Conservation (phyloP, 2,888 invertebrate genomes). For the Mesoligia furuncula region DNA sequence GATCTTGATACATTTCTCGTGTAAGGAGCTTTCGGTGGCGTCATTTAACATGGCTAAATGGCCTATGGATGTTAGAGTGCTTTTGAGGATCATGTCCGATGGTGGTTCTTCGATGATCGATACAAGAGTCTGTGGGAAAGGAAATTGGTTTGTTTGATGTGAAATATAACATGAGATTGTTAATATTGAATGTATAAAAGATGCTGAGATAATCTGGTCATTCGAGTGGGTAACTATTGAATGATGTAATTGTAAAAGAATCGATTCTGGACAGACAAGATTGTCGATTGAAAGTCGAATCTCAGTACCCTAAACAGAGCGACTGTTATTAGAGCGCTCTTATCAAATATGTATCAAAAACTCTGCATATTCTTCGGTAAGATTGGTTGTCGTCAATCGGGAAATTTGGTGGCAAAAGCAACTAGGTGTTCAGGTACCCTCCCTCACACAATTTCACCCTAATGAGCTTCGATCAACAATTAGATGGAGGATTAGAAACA, state of each 20-base stretch:
- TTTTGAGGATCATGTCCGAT: constrained; percentile 91
- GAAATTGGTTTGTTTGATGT: background rate
- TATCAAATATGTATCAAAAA: background rate
- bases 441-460: background rate
- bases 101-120: constrained; percentile 92
- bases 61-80: constrained; percentile 92
- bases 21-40: constrained; percentile 83
- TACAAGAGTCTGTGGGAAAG: constrained; percentile 90
- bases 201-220: background rate
- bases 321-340: background rate
- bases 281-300: background rate
- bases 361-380: background rate
- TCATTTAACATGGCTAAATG: constrained; percentile 92
- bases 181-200: background rate
- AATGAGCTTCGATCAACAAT: no score
- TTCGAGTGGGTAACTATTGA: background rate
- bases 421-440: background rate
- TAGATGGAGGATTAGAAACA: no score
- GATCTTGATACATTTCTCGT: constrained; percentile 90
- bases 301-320: background rate
- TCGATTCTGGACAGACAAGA: background rate
- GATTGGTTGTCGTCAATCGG: background rate
- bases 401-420: background rate
- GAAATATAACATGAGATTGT: background rate
- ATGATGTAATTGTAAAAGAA: background rate